These are phyloP conservation scores for Zootermopsis nevadensis DNA, from an alignment of 2,888 invertebrate genomes.

Conservation along the genomic window DNA sequence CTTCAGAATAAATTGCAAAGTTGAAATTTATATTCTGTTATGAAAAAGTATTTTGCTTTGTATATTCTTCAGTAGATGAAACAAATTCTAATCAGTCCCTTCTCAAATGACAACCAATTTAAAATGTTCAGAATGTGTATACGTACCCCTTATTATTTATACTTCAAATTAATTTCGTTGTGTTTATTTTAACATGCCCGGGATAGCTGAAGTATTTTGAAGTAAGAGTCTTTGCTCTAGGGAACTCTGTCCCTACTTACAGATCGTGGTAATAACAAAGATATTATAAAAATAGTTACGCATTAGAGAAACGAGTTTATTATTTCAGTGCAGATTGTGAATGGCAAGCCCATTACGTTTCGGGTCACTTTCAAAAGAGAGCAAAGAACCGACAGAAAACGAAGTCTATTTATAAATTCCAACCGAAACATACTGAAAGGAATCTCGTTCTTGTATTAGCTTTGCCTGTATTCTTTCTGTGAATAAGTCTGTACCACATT, in stretches of 20 bases:
- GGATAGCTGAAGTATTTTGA: not conserved
- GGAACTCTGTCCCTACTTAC: not conserved
- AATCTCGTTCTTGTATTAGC: not conserved
- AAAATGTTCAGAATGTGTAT: not conserved
- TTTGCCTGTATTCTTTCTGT: not conserved
- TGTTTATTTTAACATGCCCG: slow-evolving; percentile 29
- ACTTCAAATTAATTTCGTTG: slow-evolving; percentile 10
- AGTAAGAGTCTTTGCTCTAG: not conserved
- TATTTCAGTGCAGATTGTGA: not conserved
- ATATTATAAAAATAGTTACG: slow-evolving; percentile 9
- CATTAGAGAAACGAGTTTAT: not conserved
- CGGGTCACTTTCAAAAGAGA: not conserved
- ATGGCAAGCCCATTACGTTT: slow-evolving; percentile 22
- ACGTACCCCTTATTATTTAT: slow-evolving; percentile 22
- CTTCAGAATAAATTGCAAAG: too few species aligned
- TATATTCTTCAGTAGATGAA: not conserved
- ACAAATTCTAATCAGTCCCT: not conserved
- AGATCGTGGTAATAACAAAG: not conserved
- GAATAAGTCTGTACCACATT: not conserved
- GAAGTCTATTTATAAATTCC: not conserved
- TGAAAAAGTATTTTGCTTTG: not conserved
- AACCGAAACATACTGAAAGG: not conserved
- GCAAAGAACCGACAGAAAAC: not conserved
- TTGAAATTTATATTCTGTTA: too few species aligned
- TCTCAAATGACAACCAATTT: slow-evolving; percentile 9